A percentile compares a stretch with the other conserved stretches of the same genome.
phyloP scores from a whole-genome alignment of 2,797 vertebrate species.

The Ctenosaura bakeri region DNA sequence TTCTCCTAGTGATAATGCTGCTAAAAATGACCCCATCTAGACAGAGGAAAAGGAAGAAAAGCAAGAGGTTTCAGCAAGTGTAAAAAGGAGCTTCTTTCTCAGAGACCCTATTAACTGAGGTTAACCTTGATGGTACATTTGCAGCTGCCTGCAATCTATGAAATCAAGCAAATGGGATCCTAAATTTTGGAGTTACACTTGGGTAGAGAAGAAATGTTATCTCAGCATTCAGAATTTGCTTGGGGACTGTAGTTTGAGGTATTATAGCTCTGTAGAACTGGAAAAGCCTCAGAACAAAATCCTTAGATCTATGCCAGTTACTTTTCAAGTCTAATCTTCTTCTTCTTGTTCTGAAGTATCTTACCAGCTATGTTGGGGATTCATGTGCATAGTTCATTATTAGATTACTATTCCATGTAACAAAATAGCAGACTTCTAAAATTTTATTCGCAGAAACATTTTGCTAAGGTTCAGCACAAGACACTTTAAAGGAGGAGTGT shows the following conservation, averaged over 20 bases:
- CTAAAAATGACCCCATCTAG: too few relatives aligned
- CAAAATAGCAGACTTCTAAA: not conserved
- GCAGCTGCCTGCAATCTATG: not conserved
- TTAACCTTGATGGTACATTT: too few relatives aligned
- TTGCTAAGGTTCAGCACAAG: not conserved
- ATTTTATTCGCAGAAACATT: not conserved
- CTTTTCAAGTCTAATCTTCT: not conserved
- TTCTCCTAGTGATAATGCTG: too few relatives aligned
- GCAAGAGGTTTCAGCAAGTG: too few relatives aligned
- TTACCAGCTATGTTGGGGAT: not conserved
- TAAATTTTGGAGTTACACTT: not conserved
- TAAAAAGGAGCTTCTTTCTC: too few relatives aligned
- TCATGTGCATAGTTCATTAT: not conserved
- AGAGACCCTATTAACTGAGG: too few relatives aligned
- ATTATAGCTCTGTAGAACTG: not conserved
- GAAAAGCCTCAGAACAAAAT: not conserved
- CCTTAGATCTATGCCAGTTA: not conserved
- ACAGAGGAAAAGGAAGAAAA: too few relatives aligned
- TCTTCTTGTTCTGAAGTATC: not conserved
- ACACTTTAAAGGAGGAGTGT: not conserved
- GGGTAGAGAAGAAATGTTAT: not conserved
- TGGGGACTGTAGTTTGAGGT: not conserved
- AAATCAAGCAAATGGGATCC: not conserved
- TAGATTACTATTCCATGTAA: not conserved
- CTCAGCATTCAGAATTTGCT: not conserved